Evolutionary conservation across 2,113 vertebrate genomes (phyloP), one percentile per base, ranked within the genome.

Genomic region (Siniperca knerii): DNA sequence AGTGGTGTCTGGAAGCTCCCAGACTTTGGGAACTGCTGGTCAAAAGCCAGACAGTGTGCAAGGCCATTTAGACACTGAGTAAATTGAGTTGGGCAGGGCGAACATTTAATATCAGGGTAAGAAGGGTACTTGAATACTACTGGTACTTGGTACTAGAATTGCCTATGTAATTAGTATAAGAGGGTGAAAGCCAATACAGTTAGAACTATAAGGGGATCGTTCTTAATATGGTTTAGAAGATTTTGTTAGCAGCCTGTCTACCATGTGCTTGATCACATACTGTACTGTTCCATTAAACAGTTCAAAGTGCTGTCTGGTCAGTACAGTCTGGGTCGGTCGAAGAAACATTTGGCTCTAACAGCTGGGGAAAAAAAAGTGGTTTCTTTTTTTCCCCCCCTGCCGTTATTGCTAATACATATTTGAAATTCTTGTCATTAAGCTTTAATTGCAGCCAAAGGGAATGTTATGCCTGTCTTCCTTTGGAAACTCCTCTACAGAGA

Each of bases 31-130:
- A 82, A 50, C 44, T 50, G 8, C 54, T 75, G 75, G 79, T 84
- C 18, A 62, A 66, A 75, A 77, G 66, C 62, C 71, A 80, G 87
- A 82, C 80, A 57, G 75, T 21, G 7, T 72, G 79, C 60, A 57
- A 46, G 35, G 57, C 60, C 86, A 42, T 71, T 82, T 23, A 71
- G 69, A 67, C 15, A 18, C 73, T 25, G 40, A 55, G 57, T 65
- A 57, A 83, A 86, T 79, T 74, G 55, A 85, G 73, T 80, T 75
- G 15, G 71, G 86, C 71, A 18, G 57, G n/a, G 50, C 68, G 85
- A 85, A 75, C 66, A 33, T 82, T 70, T 69, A 78, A 73, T 29
- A 20, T 48, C 4, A 54, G 29, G 15, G 42, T 68, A 81, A 82
- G 67, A 3, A 76, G 40, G 10, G 23, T 50, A 29, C 70, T 52